phyloP scores from a whole-genome alignment of 2,888 invertebrate genomes.

The Coecobrya sp. region DNA sequence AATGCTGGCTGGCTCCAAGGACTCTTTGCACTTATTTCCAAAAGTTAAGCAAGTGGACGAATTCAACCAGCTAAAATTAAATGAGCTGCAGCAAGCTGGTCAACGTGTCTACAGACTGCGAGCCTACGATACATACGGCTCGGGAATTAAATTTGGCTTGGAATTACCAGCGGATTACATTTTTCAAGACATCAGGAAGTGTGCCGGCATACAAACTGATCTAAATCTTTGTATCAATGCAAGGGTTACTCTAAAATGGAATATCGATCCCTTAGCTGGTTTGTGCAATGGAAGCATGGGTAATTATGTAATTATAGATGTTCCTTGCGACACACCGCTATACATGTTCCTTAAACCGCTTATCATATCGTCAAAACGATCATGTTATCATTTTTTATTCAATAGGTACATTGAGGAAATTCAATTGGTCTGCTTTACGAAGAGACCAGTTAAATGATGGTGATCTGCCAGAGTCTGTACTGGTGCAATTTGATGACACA shows the following conservation, averaged over 20 bases:
- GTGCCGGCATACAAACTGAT: constrained; percentile 46
- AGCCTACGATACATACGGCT: constrained; percentile 37
- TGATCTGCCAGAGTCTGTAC: constrained; percentile 1
- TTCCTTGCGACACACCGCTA: too few species aligned
- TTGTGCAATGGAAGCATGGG: background rate
- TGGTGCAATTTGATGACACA: background rate
- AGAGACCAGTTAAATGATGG: background rate
- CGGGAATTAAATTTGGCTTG: constrained; percentile 14
- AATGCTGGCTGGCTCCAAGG: background rate
- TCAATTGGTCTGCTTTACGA: background rate
- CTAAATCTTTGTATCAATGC: background rate
- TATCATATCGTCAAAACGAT: too few species aligned
- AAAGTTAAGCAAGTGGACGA: background rate
- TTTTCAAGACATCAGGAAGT: background rate
- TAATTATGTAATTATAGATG: too few species aligned
- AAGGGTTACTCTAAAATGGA: constrained; percentile 61
- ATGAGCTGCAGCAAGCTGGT: background rate
- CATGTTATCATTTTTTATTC: background rate
- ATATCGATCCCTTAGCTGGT: background rate
- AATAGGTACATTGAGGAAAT: background rate
- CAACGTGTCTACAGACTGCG: background rate
- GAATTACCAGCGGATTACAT: background rate
- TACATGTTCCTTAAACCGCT: too few species aligned
- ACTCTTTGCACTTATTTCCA: constrained; percentile 54
- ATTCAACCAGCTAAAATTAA: too few species aligned